Percentiles rank a stretch among this genome's conserved stretches.
Evolutionary conservation across 2,888 invertebrate species (phyloP).

Genomic region (Watsonalla binaria): DNA sequence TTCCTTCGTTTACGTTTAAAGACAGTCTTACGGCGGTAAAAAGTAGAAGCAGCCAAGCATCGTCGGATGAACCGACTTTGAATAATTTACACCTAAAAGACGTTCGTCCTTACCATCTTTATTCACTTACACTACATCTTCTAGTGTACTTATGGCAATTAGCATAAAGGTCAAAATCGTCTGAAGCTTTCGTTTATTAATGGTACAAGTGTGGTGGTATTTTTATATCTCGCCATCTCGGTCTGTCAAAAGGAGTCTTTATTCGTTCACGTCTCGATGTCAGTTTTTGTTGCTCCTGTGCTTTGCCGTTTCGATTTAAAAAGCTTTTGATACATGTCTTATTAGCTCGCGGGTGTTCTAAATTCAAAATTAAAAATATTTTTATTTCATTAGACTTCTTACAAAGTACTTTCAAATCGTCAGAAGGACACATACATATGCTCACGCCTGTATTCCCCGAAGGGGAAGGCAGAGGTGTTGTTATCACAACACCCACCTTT

Average conservation of each 20-base stretch:
- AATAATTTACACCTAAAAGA: conserved; percentile 73
- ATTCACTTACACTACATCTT: conserved; percentile 6
- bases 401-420: too few species aligned
- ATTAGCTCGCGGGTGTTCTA: conserved; percentile 42
- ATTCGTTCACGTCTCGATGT: conserved; percentile 54
- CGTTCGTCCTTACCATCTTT: conserved; percentile 32
- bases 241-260: conserved; percentile 55
- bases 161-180: conserved; percentile 20
- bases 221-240: conserved; percentile 48
- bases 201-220: conserved; percentile 26
- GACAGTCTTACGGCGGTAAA: conserved; percentile 59
- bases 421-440: too few species aligned
- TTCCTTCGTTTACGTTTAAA: conserved; percentile 62
- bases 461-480: too few species aligned
- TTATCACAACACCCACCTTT: too few species aligned
- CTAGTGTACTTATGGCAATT: conserved; percentile 17
- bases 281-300: conserved; percentile 51
- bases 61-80: conserved; percentile 61
- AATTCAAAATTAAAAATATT: conserved; percentile 19
- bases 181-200: not conserved
- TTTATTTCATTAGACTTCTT: too few species aligned
- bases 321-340: conserved; percentile 50
- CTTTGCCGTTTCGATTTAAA: conserved; percentile 47
- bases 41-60: conserved; percentile 54
- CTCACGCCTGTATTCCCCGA: too few species aligned